Base-by-base conservation (phyloP, 2,797 vertebrate species). In the Acanthopagrus latus region DNA sequence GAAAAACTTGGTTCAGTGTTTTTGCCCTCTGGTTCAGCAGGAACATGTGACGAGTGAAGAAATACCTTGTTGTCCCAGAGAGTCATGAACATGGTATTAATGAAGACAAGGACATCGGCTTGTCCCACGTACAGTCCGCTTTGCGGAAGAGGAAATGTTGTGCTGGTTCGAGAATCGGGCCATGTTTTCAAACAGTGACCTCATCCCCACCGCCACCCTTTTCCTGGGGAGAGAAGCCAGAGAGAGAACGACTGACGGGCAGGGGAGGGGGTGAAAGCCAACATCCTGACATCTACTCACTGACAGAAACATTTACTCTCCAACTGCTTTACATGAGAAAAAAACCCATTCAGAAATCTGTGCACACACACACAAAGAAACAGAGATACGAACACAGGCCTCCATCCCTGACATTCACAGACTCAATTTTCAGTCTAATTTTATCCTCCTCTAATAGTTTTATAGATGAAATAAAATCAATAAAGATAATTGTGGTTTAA, bases 111-210 rank as follows among this genome's bases (percentile, higher is more conserved):
- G 69, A 74, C 59, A 21, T 3, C 11, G 48, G 62, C 55, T 58
- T 60, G 74, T 82, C 72, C 74, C 68, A 75, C 43, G 13, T 29
- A 83, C 66, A 59, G 66, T 38, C 50, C 12, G 6, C 64, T 70
- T 74, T 51, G 60, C 63, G 64, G 80, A 80, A 79, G 71, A 85
- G 86, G 92, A 94, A 93, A 92, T 75, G 60, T 80, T 82, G 74
- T 67, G 81, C 81, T 83, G 80, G 75, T 82, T 76, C 1, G 74
- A 70, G 71, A 82, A 81, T 84, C 13, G 23, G 83, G 71, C 83
- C 88, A 85, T 91, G 90, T 93, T 94, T 88, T 91, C 23, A 84
- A 91, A 85, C 75, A 38, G 80, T 94, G 90, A 95, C 90, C 86
- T 94, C 93, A 93, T 89, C 80, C 70, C 51, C 80, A 79, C 7